Evolutionary conservation across 2,797 vertebrate genomes (phyloP).

Genomic region (Cuniculus paca): DNA sequence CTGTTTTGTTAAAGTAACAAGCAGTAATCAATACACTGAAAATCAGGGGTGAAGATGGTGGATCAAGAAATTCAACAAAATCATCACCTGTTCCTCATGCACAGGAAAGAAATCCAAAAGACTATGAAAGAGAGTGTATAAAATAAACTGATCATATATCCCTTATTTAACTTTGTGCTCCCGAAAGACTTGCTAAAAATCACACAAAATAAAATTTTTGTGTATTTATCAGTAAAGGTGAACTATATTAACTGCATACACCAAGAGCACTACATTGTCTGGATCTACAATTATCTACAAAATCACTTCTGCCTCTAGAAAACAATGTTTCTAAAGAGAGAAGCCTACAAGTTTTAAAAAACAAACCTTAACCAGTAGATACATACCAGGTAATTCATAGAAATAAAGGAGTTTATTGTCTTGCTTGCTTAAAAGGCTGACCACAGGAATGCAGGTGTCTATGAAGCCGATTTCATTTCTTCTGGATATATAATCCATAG

Average conservation of each 20-base stretch:
- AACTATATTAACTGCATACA: background rate
- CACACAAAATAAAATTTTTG: slow-evolving; percentile 46
- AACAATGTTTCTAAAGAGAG: slow-evolving; percentile 28
- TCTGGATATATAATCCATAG: background rate
- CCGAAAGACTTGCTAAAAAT: slow-evolving; percentile 47
- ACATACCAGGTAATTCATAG: background rate
- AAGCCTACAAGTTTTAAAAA: background rate
- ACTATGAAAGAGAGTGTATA: background rate
- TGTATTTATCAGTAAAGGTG: slow-evolving; percentile 17
- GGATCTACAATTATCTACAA: background rate
- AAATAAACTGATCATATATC: slow-evolving; percentile 14
- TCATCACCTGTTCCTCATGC: background rate
- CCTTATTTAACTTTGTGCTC: slow-evolving; percentile 3
- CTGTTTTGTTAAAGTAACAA: slow-evolving; percentile 54
- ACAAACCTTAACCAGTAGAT: background rate
- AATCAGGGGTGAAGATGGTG: background rate
- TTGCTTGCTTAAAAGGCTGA: slow-evolving; percentile 54
- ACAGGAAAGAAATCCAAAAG: background rate
- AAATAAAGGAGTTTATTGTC: background rate
- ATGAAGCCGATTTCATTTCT: background rate
- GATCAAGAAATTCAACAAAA: slow-evolving; percentile 39
- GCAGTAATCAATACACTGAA: background rate
- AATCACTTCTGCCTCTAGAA: slow-evolving; percentile 31
- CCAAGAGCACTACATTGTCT: background rate
- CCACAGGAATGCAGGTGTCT: background rate